These are phyloP conservation scores for Therioaphis trifolii DNA, from an alignment of 2,888 invertebrate species.

Conservation along the genomic window DNA sequence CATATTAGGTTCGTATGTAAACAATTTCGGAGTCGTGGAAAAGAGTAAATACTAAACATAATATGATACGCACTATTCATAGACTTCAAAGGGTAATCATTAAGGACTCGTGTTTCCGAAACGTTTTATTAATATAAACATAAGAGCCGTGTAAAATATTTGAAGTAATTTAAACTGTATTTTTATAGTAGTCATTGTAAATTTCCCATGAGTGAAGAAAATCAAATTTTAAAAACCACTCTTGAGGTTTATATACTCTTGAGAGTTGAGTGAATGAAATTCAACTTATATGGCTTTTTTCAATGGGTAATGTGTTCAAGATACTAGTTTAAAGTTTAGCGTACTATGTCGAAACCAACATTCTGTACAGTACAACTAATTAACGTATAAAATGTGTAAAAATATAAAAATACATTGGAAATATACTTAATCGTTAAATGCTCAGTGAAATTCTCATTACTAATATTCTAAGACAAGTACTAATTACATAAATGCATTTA, in stretches of 20 bases:
- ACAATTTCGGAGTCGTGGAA: background rate
- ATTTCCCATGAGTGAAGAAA: slow-evolving; percentile 39
- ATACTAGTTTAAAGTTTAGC: too few relatives aligned
- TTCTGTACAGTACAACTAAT: too few relatives aligned
- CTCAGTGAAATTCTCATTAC: too few relatives aligned
- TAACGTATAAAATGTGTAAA: too few relatives aligned
- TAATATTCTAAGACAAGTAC: too few relatives aligned
- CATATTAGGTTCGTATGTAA: background rate
- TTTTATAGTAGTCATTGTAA: slow-evolving; percentile 8
- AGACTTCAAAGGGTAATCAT: background rate
- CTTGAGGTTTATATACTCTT: background rate
- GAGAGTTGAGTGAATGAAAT: background rate
- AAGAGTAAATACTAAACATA: background rate
- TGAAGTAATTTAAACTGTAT: background rate
- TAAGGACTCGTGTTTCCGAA: background rate
- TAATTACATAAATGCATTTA: too few relatives aligned
- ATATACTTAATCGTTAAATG: too few relatives aligned
- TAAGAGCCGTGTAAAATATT: background rate
- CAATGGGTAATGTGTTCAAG: too few relatives aligned
- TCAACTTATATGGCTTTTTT: background rate
- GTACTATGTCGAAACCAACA: too few relatives aligned
- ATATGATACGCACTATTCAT: too few relatives aligned
- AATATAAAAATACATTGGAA: too few relatives aligned
- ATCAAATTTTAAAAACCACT: slow-evolving; percentile 43
- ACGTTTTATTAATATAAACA: background rate